Conservation (phyloP, 2,797 vertebrate species). For the Poecilia velifera region DNA sequence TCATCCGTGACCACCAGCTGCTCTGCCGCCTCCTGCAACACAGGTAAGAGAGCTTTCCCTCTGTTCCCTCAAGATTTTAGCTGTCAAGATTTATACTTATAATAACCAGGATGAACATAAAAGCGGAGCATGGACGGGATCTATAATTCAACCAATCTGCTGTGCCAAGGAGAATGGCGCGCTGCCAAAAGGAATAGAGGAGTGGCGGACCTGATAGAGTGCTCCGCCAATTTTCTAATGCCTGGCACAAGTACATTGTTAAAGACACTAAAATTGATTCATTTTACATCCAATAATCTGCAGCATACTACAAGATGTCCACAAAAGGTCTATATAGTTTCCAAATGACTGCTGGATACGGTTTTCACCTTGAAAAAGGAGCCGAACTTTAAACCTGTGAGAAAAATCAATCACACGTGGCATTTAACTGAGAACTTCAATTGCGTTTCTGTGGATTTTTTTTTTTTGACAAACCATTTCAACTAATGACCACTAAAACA, state of each 20-base stretch:
- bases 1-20: slow-evolving; percentile 55
- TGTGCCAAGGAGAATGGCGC: slow-evolving; percentile 66
- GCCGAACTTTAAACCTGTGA: slow-evolving; percentile 49
- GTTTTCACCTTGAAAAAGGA: slow-evolving; percentile 72
- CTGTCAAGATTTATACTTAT: slow-evolving; percentile 56
- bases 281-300: slow-evolving; percentile 72
- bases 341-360: slow-evolving; percentile 69
- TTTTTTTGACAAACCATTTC: slow-evolving; percentile 35
- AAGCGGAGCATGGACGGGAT: slow-evolving; percentile 50
- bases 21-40: slow-evolving; percentile 55
- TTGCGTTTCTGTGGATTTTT: slow-evolving; percentile 24
- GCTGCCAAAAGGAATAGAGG: slow-evolving; percentile 62
- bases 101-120: slow-evolving; percentile 65
- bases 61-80: slow-evolving; percentile 52
- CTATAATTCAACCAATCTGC: slow-evolving; percentile 63
- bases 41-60: slow-evolving; percentile 67
- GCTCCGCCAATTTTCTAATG: slow-evolving; percentile 68
- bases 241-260: slow-evolving; percentile 75
- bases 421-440: slow-evolving; percentile 52
- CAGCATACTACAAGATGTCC: slow-evolving; percentile 61
- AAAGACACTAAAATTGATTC: slow-evolving; percentile 76
- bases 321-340: slow-evolving; percentile 67
- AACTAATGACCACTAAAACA: slow-evolving; percentile 21
- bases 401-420: slow-evolving; percentile 52
- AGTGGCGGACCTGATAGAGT: slow-evolving; percentile 52